Evolutionary conservation across 2,113 vertebrate species (phyloP).

Genomic region (Uria aalge): DNA sequence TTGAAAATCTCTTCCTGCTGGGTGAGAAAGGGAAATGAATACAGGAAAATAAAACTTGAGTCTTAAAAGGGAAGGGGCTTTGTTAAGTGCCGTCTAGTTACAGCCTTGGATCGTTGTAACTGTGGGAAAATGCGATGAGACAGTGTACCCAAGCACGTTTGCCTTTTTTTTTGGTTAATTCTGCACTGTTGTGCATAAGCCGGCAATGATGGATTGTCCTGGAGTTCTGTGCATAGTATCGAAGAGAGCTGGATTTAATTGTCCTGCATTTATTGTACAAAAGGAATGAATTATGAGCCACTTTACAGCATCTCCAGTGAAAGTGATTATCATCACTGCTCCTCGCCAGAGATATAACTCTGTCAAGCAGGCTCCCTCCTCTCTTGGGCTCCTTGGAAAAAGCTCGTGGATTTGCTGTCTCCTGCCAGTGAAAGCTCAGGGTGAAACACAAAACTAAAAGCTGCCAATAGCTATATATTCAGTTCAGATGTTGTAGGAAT

Average conservation of each 20-base stretch:
- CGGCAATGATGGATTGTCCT: conserved; percentile 53
- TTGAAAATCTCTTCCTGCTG: conserved; percentile 8
- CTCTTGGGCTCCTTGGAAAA: conserved; percentile 52
- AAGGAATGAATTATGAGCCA: conserved; percentile 65
- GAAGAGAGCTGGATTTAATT: conserved; percentile 64
- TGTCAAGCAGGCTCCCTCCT: conserved; percentile 57
- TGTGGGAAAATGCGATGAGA: conserved; percentile 53
- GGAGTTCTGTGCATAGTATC: background rate
- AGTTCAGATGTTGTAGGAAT: conserved; percentile 65
- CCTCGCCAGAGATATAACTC: conserved; percentile 68
- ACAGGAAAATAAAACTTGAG: background rate
- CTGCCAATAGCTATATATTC: conserved; percentile 66
- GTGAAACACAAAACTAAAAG: conserved; percentile 63
- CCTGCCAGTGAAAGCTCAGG: conserved; percentile 60
- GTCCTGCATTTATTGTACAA: conserved; percentile 58
- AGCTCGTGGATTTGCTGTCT: conserved; percentile 47
- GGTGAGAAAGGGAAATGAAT: conserved; percentile 10
- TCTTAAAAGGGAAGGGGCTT: background rate
- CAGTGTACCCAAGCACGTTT: background rate
- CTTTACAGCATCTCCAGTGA: conserved; percentile 70
- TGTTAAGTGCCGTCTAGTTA: background rate
- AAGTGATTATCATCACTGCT: conserved; percentile 65
- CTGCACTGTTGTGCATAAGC: conserved; percentile 2
- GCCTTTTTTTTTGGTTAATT: conserved; percentile 3
- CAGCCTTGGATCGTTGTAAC: background rate